These are phyloP conservation scores for Phyllostomus discolor DNA, from an alignment of 2,113 vertebrate species.

Conservation along the genomic window DNA sequence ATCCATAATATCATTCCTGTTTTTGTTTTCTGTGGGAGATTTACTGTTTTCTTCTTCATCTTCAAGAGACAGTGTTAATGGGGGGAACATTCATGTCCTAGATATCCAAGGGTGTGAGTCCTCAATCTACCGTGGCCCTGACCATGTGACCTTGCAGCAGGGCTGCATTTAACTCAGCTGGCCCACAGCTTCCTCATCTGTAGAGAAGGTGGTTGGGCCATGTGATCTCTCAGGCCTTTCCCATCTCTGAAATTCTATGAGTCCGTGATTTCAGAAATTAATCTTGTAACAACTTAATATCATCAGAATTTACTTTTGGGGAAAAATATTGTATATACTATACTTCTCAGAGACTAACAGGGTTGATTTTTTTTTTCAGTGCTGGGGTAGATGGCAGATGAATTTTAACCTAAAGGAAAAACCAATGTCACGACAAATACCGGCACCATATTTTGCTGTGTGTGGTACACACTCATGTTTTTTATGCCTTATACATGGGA, in stretches of 20 bases:
- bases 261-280: neutral
- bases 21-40: neutral
- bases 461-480: no score
- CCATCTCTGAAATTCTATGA: neutral
- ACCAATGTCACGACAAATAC: neutral
- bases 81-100: neutral
- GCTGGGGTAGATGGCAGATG: neutral
- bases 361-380: neutral
- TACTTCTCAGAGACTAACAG: neutral
- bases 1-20: neutral
- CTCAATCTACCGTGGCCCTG: rapidly evolving
- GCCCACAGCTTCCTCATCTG: neutral
- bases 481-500: no score
- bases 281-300: neutral
- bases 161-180: neutral
- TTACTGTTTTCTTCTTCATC: neutral
- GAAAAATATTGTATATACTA: neutral
- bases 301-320: neutral
- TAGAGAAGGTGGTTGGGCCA: neutral
- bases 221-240: neutral
- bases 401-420: slow-evolving; percentile 36
- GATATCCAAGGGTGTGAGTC: neutral
- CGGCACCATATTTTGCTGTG: no score
- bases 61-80: neutral
- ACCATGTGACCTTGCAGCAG: neutral